A percentile compares a stretch with the other conserved stretches of the same genome.
These are phyloP conservation scores for Phalacrocorax carbo DNA, from an alignment of 2,113 vertebrate genomes.

Conservation along the genomic window DNA sequence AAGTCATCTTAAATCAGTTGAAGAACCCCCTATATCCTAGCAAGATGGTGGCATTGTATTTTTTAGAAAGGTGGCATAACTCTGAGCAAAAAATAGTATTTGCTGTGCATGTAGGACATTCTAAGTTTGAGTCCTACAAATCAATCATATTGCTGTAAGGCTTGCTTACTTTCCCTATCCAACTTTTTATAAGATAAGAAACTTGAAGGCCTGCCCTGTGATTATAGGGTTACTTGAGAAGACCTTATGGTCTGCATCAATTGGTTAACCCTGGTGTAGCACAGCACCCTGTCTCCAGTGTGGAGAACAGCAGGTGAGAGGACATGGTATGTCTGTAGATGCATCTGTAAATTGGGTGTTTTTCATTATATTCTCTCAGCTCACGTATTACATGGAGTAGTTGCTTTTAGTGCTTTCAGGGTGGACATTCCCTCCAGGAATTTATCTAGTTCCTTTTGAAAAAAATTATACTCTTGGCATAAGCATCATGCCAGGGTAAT, in stretches of 20 bases:
- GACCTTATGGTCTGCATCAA: not conserved
- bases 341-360: not conserved
- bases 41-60: not conserved
- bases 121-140: not conserved
- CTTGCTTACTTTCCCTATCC: not conserved
- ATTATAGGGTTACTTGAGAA: not conserved
- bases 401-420: not conserved
- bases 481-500: constrained; percentile 18
- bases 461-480: constrained; percentile 46
- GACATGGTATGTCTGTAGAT: accelerated
- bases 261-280: no score
- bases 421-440: constrained; percentile 25
- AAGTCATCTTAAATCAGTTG: not conserved
- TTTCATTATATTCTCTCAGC: not conserved
- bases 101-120: not conserved
- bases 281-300: no score
- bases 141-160: accelerated
- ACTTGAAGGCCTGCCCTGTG: not conserved
- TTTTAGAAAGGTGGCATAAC: not conserved
- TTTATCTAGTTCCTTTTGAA: constrained; percentile 22
- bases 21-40: not conserved
- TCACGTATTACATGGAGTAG: not conserved
- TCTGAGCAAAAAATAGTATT: not conserved
- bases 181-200: not conserved
- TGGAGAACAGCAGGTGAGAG: not conserved